Conservation (phyloP, 2,113 vertebrate genomes). For the Parus major region DNA sequence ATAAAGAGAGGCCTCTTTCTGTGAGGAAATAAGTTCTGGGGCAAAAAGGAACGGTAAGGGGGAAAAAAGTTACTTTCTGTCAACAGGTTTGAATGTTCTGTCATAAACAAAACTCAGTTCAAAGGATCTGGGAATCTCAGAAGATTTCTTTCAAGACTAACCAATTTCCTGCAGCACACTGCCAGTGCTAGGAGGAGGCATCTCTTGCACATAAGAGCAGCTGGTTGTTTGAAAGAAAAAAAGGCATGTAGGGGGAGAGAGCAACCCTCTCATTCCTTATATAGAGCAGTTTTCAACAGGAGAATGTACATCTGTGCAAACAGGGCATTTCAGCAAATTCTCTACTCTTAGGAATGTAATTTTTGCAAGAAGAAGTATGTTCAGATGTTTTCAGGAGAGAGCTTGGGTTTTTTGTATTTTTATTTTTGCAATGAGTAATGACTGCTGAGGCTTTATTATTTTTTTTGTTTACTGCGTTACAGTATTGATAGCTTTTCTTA, state of each 20-base stretch:
- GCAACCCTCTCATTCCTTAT: neutral
- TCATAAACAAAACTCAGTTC: neutral
- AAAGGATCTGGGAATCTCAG: slow-evolving; percentile 23
- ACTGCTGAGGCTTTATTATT: neutral
- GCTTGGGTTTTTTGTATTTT: neutral
- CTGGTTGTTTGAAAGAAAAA: neutral
- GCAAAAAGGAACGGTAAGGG: neutral
- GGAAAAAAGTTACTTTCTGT: neutral
- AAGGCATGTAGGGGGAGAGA: neutral
- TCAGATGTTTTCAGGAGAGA: neutral
- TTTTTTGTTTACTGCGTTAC: neutral
- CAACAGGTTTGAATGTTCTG: neutral
- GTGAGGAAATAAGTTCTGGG: neutral
- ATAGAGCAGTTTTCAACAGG: neutral
- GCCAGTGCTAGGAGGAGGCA: neutral
- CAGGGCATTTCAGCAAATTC: neutral
- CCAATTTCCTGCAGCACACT: neutral
- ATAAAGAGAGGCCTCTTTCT: neutral
- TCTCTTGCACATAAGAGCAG: neutral
- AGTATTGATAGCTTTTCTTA: neutral
- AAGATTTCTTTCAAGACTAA: neutral
- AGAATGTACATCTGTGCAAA: neutral
- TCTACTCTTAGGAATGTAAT: neutral
- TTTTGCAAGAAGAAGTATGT: neutral
- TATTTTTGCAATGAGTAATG: neutral